These are phyloP conservation scores for Chrysopilus asiliformis DNA, from an alignment of 2,888 invertebrate species.

Conservation along the genomic window DNA sequence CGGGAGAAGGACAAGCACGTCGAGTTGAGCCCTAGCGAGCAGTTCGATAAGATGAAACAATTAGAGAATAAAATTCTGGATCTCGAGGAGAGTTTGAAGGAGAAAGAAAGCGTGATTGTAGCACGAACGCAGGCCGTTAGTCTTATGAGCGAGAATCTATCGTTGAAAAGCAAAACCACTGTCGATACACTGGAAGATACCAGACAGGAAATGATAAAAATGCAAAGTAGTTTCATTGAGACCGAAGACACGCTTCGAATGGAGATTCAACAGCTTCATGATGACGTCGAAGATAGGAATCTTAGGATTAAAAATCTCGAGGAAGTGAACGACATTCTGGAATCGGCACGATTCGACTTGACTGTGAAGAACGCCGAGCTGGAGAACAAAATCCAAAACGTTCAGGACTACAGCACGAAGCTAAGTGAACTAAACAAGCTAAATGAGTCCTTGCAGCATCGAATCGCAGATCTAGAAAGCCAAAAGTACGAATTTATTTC, in stretches of 20 bases:
- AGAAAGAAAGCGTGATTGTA: slow-evolving; percentile 72
- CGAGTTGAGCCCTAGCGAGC: slow-evolving; percentile 10
- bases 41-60: slow-evolving; percentile 17
- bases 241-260: slow-evolving; percentile 57
- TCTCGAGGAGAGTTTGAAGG: slow-evolving; percentile 65
- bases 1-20: slow-evolving; percentile 18
- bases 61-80: slow-evolving; percentile 47
- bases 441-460: slow-evolving; percentile 18
- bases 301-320: slow-evolving; percentile 42
- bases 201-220: slow-evolving; percentile 59
- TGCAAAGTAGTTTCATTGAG: slow-evolving; percentile 63
- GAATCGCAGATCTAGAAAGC: slow-evolving; percentile 31
- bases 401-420: slow-evolving; percentile 20
- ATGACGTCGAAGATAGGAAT: slow-evolving; percentile 43
- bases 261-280: slow-evolving; percentile 45
- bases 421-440: slow-evolving; percentile 21
- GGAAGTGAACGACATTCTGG: slow-evolving; percentile 41
- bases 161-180: slow-evolving; percentile 47
- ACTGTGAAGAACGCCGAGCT: slow-evolving; percentile 38
- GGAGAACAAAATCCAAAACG: slow-evolving; percentile 34
- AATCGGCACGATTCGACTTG: slow-evolving; percentile 39
- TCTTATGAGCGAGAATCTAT: slow-evolving; percentile 58
- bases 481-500: slow-evolving; percentile 23
- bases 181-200: slow-evolving; percentile 64
- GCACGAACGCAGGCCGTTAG: slow-evolving; percentile 67